Evolutionary conservation across 1,140 invertebrate species (phyloP), one percentile per base, ranked within the genome.

Genomic region (Plodia interpunctella): DNA sequence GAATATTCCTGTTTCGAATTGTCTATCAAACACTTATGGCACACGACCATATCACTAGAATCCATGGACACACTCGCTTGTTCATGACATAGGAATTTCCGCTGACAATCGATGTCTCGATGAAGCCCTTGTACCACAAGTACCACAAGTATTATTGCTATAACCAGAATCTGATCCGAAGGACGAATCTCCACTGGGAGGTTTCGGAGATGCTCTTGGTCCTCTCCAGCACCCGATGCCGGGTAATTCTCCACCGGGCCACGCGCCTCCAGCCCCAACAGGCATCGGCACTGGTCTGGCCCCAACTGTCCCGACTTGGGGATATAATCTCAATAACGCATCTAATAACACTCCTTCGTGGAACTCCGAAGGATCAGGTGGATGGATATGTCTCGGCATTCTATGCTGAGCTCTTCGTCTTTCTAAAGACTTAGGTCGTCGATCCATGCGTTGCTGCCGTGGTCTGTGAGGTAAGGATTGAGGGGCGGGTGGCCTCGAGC

Each of bases 241-340:
- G 18, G 85, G 87, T 60, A 87, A 60, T 60, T 85, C 84, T n/a
- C 83, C 87, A 5, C 83, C 87, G 25, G 80, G 84, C 85, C 78
- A 87, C 9, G 80, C 90, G 10, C 80, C 87, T 2, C 79, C 83
- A 38, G 72, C 80, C 19, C 66, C 76, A 53, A 83, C 80, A 32
- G 74, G 80, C 50, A 83, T 60, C 0, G 85, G 87, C 9, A 74
- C 88, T 9, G 77, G 82, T 57, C 84, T 79, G 11, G 84, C 83
- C 9, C 88, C 88, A 35, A 90, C 88, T 11, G 90, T 90, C 0
- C 90, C 90, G 13, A 90, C 90, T 75, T 90, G 89, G 4, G 92
- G 92, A 74, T 93, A 93, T 19, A 93, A 78, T 76, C 92, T 91
- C 51, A 93, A 73, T 5, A 93, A 66, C 0, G 91, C 91, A 72